Base-by-base conservation (phyloP, 1,140 invertebrate genomes). In the Zaprionus lachaisei region DNA sequence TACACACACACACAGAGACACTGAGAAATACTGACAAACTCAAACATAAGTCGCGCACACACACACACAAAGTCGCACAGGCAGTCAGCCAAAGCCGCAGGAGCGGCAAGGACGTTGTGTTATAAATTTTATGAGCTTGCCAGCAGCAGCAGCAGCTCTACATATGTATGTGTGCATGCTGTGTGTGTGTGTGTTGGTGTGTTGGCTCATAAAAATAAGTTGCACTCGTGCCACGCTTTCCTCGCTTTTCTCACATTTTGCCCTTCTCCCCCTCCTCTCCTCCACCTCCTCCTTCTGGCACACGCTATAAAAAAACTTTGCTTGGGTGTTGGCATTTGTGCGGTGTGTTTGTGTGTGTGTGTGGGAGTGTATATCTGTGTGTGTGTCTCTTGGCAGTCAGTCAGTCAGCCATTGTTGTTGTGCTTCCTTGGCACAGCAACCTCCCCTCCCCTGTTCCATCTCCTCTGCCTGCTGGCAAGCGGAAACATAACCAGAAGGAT, bases 111-210 rank as follows among this genome's bases (percentile, higher is more conserved):
- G 85, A 89, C 85, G 85, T 89, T 89, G 85, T 84, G 81, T 89
- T 89, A 89, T 89, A 89, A 89, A 89, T 90, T 89, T 89, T 89
- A 89, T 89, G 85, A 89, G 85, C 85, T 90, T 89, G 84, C 84
- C 84, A 89, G 83, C 81, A 84, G 31, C 31, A 34, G 78, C 83
- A 86, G 62, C 61, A 77, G 69, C 60, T 79, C 49, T 75, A 69
- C 49, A 66, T 79, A 51, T 60, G 51, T 68, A 47, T 68, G 41
- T 62, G 7, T 77, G 38, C 61, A 22, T 44, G 11, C 63, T 57
- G 51, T 65, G 57, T 70, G 54, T 47, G 5, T 47, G 54, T 70
- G 60, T 69, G 56, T 67, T 51, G 81, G 56, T 82, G 41, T 67
- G 67, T 75, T 68, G 79, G 72, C 86, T 90, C 85, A 90, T 90